phyloP scores from a whole-genome alignment of 2,113 vertebrate species.

The Saguinus imperator region DNA sequence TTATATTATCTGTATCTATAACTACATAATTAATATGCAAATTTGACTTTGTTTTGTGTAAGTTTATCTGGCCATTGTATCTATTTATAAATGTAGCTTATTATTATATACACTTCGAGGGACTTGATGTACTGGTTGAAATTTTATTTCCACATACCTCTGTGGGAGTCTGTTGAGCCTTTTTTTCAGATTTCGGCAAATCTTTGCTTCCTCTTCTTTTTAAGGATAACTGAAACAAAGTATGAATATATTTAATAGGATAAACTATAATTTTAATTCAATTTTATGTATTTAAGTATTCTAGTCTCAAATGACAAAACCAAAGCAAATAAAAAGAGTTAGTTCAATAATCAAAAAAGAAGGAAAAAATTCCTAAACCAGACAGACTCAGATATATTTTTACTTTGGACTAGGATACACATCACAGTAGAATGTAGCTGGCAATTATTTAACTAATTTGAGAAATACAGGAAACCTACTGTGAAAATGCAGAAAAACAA shows the following conservation, averaged over 20 bases:
- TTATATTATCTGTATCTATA: not conserved
- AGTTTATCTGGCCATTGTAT: not conserved
- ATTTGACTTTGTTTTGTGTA: not conserved
- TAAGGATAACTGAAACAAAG: slow-evolving; percentile 89
- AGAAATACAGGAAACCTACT: not conserved
- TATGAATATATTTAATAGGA: slow-evolving; percentile 51
- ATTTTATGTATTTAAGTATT: slow-evolving; percentile 25
- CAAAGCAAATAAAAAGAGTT: slow-evolving; percentile 9
- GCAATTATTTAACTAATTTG: not conserved
- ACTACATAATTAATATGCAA: not conserved
- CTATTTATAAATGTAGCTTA: not conserved
- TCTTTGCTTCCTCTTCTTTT: slow-evolving; percentile 98
- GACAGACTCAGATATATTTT: not conserved
- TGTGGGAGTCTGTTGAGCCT: slow-evolving; percentile 90
- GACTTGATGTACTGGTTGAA: not conserved
- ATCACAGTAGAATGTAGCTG: not conserved
- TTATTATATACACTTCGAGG: not conserved
- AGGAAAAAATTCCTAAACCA: not conserved
- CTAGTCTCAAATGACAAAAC: not conserved
- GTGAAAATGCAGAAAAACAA: slow-evolving; percentile 9
- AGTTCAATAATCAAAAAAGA: not conserved
- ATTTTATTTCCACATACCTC: slow-evolving; percentile 87
- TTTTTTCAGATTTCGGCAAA: slow-evolving; percentile 93
- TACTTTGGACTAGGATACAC: not conserved
- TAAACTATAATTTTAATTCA: not conserved